Evolutionary conservation across 30 jellyfish, hydroid and myxozoan species (phyloP).

Genomic region (Cassiopea andromeda): DNA sequence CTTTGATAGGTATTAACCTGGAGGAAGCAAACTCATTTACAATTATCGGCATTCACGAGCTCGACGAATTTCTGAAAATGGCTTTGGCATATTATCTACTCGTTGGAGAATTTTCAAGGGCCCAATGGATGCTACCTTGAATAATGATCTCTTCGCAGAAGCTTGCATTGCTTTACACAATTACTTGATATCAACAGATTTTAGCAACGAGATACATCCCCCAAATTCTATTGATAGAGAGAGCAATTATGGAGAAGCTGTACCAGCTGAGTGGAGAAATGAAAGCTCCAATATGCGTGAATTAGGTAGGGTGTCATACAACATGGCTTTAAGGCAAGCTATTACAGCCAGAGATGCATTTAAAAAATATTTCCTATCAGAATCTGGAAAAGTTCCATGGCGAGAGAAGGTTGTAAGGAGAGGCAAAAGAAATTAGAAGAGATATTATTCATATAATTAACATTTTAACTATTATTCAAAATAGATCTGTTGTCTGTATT

Average conservation of each 20-base stretch:
- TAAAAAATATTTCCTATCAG: neutral
- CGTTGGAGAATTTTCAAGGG: constrained; percentile 28
- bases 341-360: neutral
- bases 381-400: neutral
- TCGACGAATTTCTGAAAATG: constrained; percentile 20
- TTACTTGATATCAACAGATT: neutral
- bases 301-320: neutral
- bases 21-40: neutral
- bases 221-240: neutral
- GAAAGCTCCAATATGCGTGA: neutral
- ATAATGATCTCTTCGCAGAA: neutral
- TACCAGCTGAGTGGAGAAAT: neutral
- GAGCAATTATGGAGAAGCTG: neutral
- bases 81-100: neutral
- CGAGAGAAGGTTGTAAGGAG: neutral
- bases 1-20: neutral
- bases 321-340: neutral
- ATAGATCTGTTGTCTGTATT: too few relatives aligned
- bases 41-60: constrained; percentile 37
- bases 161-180: constrained; percentile 40
- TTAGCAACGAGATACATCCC: neutral
- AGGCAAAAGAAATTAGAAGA: neutral
- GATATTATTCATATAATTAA: too few relatives aligned
- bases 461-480: too few relatives aligned
- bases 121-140: constrained; percentile 25